phyloP scores from a whole-genome alignment of 1,140 invertebrate genomes.

The Pristionchus pacificus region DNA sequence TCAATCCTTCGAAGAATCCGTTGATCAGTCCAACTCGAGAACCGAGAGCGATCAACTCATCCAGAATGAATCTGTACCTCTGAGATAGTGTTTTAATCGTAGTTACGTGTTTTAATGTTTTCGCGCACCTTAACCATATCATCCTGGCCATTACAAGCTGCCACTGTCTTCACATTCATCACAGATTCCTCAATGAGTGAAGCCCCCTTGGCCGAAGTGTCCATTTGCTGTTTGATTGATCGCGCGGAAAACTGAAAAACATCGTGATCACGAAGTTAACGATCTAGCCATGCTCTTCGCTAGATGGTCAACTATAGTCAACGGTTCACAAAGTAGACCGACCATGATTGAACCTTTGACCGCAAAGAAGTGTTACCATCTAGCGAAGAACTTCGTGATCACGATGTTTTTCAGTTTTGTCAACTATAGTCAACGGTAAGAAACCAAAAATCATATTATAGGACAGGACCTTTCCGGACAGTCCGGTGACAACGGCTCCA shows the following conservation, averaged over 20 bases:
- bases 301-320: too few species aligned
- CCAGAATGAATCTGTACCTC: conserved; percentile 28
- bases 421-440: too few species aligned
- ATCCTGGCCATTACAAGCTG: conserved; percentile 75
- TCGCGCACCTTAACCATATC: conserved; percentile 55
- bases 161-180: conserved; percentile 71
- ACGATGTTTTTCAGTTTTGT: too few species aligned
- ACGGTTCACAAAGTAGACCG: too few species aligned
- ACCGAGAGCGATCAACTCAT: not conserved
- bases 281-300: too few species aligned
- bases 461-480: conserved; percentile 27
- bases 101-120: not conserved
- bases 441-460: too few species aligned
- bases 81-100: conserved; percentile 59
- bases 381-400: too few species aligned
- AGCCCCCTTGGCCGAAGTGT: conserved; percentile 71
- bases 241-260: too few species aligned
- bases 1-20: conserved; percentile 39
- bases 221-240: too few species aligned
- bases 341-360: too few species aligned
- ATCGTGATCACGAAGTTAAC: too few species aligned
- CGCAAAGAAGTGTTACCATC: too few species aligned
- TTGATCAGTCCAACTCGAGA: conserved; percentile 21
- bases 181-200: conserved; percentile 75
- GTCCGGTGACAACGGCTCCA: conserved; percentile 36